phyloP scores from a whole-genome alignment of 2,888 invertebrate species.

The Apamea monoglypha region DNA sequence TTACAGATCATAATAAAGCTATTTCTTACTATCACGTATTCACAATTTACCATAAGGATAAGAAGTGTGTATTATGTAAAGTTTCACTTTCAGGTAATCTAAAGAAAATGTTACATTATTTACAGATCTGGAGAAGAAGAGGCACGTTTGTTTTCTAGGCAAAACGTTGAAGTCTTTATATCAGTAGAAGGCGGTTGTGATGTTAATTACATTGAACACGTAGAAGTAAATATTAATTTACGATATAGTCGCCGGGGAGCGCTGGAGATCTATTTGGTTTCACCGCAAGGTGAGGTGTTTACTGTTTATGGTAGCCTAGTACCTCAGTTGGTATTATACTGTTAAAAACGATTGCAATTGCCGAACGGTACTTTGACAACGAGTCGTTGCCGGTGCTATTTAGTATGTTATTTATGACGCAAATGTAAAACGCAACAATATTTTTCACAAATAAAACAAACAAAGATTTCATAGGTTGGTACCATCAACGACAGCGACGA shows the following conservation, averaged over 20 bases:
- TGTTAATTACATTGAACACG: slow-evolving; percentile 95
- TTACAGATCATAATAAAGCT: neutral
- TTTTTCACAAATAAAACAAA: too few species aligned
- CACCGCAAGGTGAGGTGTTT: slow-evolving; percentile 92
- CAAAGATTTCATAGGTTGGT: neutral
- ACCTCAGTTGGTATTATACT: slow-evolving; percentile 68
- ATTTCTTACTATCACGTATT: neutral
- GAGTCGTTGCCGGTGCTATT: neutral
- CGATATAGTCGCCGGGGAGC: slow-evolving; percentile 94
- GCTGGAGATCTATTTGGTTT: slow-evolving; percentile 93
- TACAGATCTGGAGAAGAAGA: slow-evolving; percentile 57
- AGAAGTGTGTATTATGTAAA: neutral
- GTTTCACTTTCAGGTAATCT: neutral
- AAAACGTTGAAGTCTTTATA: slow-evolving; percentile 82
- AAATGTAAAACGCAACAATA: neutral
- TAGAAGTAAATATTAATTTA: slow-evolving; percentile 94
- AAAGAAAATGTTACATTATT: slow-evolving; percentile 23
- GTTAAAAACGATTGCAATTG: slow-evolving; percentile 53
- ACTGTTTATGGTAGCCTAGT: slow-evolving; percentile 71
- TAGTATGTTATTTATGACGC: neutral
- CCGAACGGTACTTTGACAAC: slow-evolving; percentile 22
- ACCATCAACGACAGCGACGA: too few species aligned
- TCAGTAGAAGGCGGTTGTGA: slow-evolving; percentile 89
- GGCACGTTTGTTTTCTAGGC: slow-evolving; percentile 71
- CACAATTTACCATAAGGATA: neutral